Percentiles rank a stretch among this genome's conserved stretches.
Evolutionary conservation across 2,797 vertebrate species (phyloP).

Genomic region (Trichosurus vulpecula): DNA sequence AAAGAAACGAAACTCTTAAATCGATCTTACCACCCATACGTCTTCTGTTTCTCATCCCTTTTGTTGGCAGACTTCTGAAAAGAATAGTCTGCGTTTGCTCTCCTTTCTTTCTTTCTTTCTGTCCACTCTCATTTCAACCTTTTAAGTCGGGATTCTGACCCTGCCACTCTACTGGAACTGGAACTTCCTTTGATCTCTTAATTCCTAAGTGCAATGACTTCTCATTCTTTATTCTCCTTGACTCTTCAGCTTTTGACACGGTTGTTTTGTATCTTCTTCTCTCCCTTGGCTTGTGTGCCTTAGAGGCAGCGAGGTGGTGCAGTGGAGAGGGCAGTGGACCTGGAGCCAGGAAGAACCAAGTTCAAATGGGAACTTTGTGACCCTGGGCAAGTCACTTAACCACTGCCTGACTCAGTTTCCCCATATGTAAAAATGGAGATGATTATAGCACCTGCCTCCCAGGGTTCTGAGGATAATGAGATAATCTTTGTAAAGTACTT

Average conservation of each 20-base stretch:
- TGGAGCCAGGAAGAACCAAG: neutral
- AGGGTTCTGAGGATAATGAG: neutral
- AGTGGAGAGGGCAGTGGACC: neutral
- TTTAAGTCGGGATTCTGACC: too few species aligned
- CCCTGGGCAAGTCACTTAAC: neutral
- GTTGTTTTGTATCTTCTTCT: neutral
- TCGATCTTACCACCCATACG: neutral
- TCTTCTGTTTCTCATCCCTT: neutral
- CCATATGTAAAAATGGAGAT: too few species aligned
- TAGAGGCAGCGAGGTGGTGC: too few species aligned
- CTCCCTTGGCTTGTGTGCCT: neutral
- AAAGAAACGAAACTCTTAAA: neutral
- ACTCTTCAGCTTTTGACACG: neutral
- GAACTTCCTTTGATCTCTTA: neutral
- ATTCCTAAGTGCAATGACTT: neutral
- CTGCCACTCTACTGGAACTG: neutral
- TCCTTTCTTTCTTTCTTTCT: too few species aligned
- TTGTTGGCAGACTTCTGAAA: neutral
- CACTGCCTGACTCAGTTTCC: neutral
- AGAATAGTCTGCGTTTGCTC: too few species aligned
- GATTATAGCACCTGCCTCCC: too few species aligned
- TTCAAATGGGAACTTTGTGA: too few species aligned
- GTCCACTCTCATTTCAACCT: too few species aligned
- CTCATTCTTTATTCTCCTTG: neutral
- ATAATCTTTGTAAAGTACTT: too few species aligned